These are phyloP conservation scores for Phalanger gymnotis DNA, from an alignment of 2,797 vertebrate species.

Conservation along the genomic window DNA sequence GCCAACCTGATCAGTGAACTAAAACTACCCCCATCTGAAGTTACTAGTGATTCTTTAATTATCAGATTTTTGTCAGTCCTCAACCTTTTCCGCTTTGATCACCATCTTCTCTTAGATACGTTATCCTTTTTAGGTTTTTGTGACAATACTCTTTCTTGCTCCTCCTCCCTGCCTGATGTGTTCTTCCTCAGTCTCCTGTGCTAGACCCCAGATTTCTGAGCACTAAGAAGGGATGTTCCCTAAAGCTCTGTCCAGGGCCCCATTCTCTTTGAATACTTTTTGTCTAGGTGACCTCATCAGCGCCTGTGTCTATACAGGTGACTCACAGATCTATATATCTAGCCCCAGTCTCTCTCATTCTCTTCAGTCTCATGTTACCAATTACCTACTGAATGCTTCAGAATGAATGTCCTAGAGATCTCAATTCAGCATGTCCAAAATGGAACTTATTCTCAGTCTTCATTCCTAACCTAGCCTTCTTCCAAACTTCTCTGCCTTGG, in stretches of 20 bases:
- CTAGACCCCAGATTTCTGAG: background rate
- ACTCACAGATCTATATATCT: background rate
- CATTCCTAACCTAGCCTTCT: background rate
- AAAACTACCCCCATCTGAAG: background rate
- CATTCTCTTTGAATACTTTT: background rate
- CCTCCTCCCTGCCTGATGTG: background rate
- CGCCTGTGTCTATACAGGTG: background rate
- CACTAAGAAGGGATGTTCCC: background rate
- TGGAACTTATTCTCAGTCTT: background rate
- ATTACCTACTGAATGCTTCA: background rate
- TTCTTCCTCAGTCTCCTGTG: background rate
- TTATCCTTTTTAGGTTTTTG: background rate
- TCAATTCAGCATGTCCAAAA: background rate
- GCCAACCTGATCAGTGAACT: background rate
- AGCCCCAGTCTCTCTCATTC: background rate
- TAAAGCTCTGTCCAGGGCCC: background rate
- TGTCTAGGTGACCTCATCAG: background rate
- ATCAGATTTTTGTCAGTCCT: background rate
- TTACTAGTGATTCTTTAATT: background rate
- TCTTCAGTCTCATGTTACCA: background rate
- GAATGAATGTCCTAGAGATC: background rate
- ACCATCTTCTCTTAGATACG: background rate
- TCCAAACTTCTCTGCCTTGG: background rate
- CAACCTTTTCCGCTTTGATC: background rate
- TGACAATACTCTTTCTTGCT: background rate